Evolutionary conservation across 2,888 invertebrate genomes (phyloP).

Genomic region (Alentia gelatinosa): DNA sequence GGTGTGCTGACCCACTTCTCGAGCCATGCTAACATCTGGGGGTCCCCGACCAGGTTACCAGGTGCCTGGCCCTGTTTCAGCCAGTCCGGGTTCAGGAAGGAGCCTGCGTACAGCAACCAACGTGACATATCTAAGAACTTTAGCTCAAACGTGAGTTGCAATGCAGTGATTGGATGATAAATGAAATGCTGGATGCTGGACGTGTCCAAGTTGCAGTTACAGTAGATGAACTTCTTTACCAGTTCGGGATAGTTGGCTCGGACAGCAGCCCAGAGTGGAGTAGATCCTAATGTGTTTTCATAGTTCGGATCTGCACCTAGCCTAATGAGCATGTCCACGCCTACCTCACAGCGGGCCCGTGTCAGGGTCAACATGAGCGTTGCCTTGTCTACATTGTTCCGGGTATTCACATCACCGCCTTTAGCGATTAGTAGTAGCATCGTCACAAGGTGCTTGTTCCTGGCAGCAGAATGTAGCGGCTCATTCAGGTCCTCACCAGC

Average conservation of each 20-base stretch:
- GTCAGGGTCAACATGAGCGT: conserved; percentile 55
- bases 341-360: conserved; percentile 25
- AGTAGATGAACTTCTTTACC: conserved; percentile 41
- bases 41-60: not conserved
- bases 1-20: conserved; percentile 50
- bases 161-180: conserved; percentile 51
- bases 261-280: conserved; percentile 61
- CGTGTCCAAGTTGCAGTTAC: conserved; percentile 55
- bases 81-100: conserved; percentile 48
- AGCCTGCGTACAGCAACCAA: conserved; percentile 47
- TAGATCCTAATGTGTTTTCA: conserved; percentile 56
- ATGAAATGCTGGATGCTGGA: conserved; percentile 48
- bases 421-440: conserved; percentile 45
- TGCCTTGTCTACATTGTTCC: conserved; percentile 45
- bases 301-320: conserved; percentile 55
- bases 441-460: conserved; percentile 21
- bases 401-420: conserved; percentile 51
- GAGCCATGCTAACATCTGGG: conserved; percentile 35
- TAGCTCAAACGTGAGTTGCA: conserved; percentile 57
- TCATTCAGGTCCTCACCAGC: conserved; percentile 39
- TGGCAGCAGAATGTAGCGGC: not conserved
- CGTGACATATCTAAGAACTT: conserved; percentile 38
- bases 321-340: conserved; percentile 45
- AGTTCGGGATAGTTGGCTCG: conserved; percentile 34
- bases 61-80: not conserved